Percentiles rank a stretch among this genome's conserved stretches.
These are phyloP conservation scores for Gymnodraco acuticeps DNA, from an alignment of 2,797 vertebrate genomes.

Conservation along the genomic window DNA sequence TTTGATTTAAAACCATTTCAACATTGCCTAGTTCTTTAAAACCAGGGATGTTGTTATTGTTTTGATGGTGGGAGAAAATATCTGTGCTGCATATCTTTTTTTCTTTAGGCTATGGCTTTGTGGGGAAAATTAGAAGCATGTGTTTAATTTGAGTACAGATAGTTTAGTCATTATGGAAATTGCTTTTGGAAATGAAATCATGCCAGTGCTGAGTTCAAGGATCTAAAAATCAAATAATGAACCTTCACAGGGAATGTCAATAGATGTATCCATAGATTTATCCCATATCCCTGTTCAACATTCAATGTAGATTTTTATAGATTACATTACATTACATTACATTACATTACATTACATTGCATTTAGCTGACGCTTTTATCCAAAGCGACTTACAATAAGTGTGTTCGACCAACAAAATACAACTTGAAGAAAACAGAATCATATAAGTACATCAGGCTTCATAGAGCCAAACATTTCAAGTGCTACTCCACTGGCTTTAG, in stretches of 20 bases:
- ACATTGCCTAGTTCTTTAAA: not conserved
- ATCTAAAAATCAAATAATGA: not conserved
- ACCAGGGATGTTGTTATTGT: not conserved
- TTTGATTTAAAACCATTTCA: not conserved
- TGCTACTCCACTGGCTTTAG: too few relatives aligned
- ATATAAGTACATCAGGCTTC: too few relatives aligned
- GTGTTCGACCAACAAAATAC: too few relatives aligned
- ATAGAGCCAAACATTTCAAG: too few relatives aligned
- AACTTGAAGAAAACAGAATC: too few relatives aligned
- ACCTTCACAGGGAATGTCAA: too few relatives aligned
- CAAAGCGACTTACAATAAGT: too few relatives aligned
- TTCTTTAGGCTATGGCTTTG: not conserved
- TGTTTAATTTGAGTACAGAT: not conserved
- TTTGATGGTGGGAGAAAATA: not conserved
- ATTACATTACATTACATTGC: too few relatives aligned
- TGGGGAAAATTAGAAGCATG: not conserved
- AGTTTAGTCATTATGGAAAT: not conserved
- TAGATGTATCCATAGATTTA: too few relatives aligned
- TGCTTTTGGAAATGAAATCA: not conserved
- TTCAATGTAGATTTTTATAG: constrained; percentile 11
- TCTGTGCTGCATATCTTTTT: not conserved
- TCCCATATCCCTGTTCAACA: constrained; percentile 1
- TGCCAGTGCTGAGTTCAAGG: not conserved
- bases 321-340: too few relatives aligned
- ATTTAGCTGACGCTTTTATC: too few relatives aligned